phyloP scores from a whole-genome alignment of 2,888 invertebrate species.

The Euproctis similis region DNA sequence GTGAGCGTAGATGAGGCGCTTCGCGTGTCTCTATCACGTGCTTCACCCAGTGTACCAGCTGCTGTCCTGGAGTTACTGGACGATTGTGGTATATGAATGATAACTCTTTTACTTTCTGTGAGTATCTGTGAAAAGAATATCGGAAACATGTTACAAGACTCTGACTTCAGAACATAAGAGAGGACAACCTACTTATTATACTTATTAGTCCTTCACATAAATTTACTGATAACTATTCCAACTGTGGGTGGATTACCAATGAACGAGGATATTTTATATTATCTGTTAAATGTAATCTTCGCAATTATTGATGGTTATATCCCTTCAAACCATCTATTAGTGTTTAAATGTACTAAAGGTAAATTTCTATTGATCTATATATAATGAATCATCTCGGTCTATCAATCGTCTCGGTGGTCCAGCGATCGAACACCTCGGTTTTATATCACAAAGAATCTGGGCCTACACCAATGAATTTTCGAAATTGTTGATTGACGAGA shows the following conservation, averaged over 20 bases:
- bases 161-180: neutral
- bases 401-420: no score
- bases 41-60: slow-evolving; percentile 82
- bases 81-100: slow-evolving; percentile 49
- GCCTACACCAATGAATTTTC: no score
- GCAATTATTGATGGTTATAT: no score
- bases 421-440: no score
- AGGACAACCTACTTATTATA: neutral
- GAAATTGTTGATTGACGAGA: no score
- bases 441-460: no score
- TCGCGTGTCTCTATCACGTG: slow-evolving; percentile 77
- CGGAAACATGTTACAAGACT: neutral
- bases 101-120: slow-evolving; percentile 27
- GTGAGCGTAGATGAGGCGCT: slow-evolving; percentile 61
- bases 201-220: neutral
- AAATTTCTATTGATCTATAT: no score
- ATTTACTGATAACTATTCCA: neutral
- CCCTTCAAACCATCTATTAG: no score
- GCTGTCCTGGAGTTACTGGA: slow-evolving; percentile 71
- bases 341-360: no score
- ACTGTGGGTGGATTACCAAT: neutral
- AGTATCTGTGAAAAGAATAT: slow-evolving; percentile 34
- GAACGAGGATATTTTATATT: neutral
- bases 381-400: no score
- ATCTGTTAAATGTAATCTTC: no score